Evolutionary conservation across 1,140 invertebrate genomes (phyloP).

Genomic region (Leptinotarsa lineolata): DNA sequence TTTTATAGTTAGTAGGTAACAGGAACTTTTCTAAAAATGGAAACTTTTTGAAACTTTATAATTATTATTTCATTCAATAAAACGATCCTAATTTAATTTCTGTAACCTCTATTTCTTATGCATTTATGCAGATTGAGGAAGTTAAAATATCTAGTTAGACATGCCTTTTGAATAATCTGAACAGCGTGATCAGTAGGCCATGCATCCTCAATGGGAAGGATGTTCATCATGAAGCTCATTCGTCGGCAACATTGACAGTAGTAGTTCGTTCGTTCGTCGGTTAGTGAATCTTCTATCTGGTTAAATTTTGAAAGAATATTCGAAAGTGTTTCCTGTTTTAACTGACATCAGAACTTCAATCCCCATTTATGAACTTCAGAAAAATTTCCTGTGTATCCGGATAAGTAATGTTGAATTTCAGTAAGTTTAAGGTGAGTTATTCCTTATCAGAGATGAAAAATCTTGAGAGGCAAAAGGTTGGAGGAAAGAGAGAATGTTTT

Average conservation of each 20-base stretch:
- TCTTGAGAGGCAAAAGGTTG: too few species aligned
- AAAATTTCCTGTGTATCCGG: too few species aligned
- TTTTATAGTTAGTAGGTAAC: not conserved
- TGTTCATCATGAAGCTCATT: conserved; percentile 13
- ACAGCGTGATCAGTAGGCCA: conserved; percentile 43
- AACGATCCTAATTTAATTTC: not conserved
- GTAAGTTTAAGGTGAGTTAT: too few species aligned
- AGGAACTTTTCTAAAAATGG: not conserved
- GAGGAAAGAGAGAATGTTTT: too few species aligned
- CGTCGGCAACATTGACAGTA: conserved; percentile 1
- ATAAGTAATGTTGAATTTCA: too few species aligned
- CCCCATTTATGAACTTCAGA: too few species aligned
- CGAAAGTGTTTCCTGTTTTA: too few species aligned
- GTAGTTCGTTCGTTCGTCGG: not conserved
- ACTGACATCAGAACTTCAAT: too few species aligned
- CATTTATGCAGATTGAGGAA: conserved; percentile 29
- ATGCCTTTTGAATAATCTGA: conserved; percentile 46
- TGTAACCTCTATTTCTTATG: conserved; percentile 27
- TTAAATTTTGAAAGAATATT: not conserved
- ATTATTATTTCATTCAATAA: not conserved
- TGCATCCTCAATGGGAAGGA: conserved; percentile 37
- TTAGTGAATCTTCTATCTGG: conserved; percentile 3
- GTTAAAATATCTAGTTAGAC: conserved; percentile 31
- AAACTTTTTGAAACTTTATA: not conserved
- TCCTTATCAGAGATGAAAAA: too few species aligned